These are phyloP conservation scores for Pectinophora gossypiella DNA, from an alignment of 1,140 invertebrate species.

Conservation along the genomic window DNA sequence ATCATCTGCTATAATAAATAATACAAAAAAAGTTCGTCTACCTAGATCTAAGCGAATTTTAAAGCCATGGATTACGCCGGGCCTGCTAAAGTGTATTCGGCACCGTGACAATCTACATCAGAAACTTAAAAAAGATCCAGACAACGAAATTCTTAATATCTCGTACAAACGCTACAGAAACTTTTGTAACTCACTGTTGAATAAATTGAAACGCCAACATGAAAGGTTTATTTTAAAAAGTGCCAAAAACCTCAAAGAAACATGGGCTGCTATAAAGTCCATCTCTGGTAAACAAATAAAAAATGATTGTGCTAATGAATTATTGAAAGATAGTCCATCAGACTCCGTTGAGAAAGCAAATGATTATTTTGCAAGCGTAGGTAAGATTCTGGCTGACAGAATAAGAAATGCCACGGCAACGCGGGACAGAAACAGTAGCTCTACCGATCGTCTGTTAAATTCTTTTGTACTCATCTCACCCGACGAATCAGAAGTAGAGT, in stretches of 20 bases:
- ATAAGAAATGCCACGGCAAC: background rate
- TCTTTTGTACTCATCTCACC: conserved; percentile 2
- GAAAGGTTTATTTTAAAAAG: conserved; percentile 9
- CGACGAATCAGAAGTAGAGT: background rate
- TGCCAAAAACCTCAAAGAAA: conserved; percentile 8
- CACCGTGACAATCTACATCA: conserved; percentile 21
- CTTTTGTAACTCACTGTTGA: conserved; percentile 16
- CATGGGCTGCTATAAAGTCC: conserved; percentile 10
- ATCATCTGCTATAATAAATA: background rate
- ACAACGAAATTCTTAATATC: conserved; percentile 13
- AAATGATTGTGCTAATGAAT: background rate
- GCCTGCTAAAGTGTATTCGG: conserved; percentile 21
- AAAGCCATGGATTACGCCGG: conserved; percentile 26
- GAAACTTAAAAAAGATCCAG: conserved; percentile 12
- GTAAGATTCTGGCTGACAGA: conserved; percentile 9
- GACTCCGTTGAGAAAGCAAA: conserved; percentile 3
- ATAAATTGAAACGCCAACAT: conserved; percentile 9
- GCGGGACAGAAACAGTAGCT: background rate
- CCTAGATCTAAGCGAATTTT: background rate
- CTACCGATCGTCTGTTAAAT: background rate
- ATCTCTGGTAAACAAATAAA: background rate
- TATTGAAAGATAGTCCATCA: background rate
- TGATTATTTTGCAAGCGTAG: conserved; percentile 13
- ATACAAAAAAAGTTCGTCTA: background rate
- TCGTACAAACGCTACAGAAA: conserved; percentile 9